phyloP scores from a whole-genome alignment of 1,140 invertebrate species.

The Pantala flavescens region DNA sequence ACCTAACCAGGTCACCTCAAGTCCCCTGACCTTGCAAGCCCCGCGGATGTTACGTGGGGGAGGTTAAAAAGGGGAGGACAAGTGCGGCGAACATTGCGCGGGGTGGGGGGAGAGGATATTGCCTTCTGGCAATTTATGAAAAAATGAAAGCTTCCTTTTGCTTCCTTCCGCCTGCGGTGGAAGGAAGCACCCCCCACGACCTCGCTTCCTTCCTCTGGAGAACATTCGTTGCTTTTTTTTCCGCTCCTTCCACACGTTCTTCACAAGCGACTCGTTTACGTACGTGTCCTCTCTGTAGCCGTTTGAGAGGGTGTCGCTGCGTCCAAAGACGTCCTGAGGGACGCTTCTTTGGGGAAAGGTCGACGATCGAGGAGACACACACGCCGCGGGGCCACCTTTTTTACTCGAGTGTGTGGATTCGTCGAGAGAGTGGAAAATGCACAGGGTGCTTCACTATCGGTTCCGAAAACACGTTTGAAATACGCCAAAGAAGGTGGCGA shows the following conservation, averaged over 20 bases:
- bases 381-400: not conserved
- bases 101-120: not conserved
- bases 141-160: not conserved
- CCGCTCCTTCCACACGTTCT: not conserved
- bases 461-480: too few species aligned
- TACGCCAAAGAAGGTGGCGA: too few species aligned
- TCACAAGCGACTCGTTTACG: not conserved
- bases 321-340: not conserved
- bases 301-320: not conserved
- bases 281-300: not conserved
- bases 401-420: too few species aligned
- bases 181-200: not conserved
- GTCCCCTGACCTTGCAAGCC: not conserved
- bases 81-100: not conserved
- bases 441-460: too few species aligned
- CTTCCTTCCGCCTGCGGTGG: not conserved
- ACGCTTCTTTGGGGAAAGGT: not conserved
- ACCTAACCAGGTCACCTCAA: constrained; percentile 3
- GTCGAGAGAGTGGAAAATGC: too few species aligned
- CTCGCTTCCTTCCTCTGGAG: not conserved
- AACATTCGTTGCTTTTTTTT: not conserved
- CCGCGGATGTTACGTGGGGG: constrained; percentile 5
- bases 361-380: not conserved
- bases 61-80: not conserved
- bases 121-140: not conserved